Evolutionary conservation across 2,113 vertebrate genomes (phyloP), one percentile per base, ranked within the genome.

Genomic region (Caranx ignobilis): DNA sequence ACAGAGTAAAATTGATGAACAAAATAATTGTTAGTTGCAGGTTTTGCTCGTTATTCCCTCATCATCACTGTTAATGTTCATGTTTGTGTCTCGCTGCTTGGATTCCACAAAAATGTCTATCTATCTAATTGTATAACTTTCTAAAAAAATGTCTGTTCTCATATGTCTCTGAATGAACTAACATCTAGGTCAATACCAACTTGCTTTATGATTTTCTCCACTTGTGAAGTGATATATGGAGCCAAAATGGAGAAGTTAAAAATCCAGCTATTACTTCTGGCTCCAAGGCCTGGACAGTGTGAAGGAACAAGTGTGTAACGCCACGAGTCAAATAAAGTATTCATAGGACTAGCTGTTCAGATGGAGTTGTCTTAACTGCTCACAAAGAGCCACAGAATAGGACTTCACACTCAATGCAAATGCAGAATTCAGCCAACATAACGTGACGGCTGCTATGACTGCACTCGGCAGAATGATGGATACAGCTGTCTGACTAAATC

Each of bases 401-500:
- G 32, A 80, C 61, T 64, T 67, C 54, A 66, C 57, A 71, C 56
- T 50, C 12, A 8, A 39, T 56, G 62, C 67, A 74, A 70, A 84
- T 79, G 39, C 64, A 67, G 74, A 57, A 56, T 64, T 4, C 63
- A 73, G 19, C 65, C 64, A 41, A 71, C 39, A 77, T 77, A 81
- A 79, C 7, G 48, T 71, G 81, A 70, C 83, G 68, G 60, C 47
- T 72, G 31, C 78, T 41, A 31, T 3, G 59, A 80, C 82, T 83
- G 77, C 75, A 52, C 59, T 63, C 59, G 0, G 72, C 68, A 59
- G 52, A 65, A 81, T 89, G 90, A 92, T 89, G 81, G 88, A 89
- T 91, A 77, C 69, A 87, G 81, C 61, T 76, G 83, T 89, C 87
- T 52, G 52, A 82, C 56, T 72, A 62, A 85, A 85, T 82, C 61